Base-by-base conservation (phyloP, 2,888 invertebrate species). In the Allygus modestus region DNA sequence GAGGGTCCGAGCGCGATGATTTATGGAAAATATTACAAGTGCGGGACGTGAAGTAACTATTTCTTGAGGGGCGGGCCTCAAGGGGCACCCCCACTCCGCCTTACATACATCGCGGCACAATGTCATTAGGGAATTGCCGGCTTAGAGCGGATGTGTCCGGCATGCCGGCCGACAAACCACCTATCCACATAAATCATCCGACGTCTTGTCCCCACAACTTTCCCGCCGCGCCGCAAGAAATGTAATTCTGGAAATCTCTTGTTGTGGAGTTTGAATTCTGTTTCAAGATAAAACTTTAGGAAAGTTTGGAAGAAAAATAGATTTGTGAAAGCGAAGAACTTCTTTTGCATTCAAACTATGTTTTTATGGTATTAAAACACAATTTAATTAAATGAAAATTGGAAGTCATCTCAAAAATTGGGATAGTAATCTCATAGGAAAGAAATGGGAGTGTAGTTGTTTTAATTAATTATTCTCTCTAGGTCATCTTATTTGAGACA, bases 21-120 rank as follows among this genome's bases (percentile, higher is more conserved):
- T 91, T 91, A 91, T 91, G 91, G 90, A 91, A 91, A 91, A 91
- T 91, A 91, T 91, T 91, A 90, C 90, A 84, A 81, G 75, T 82
- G 82, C 81, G 82, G 71, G 86, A 86, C 84, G 84, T 84, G 84
- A 37, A 84, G 84, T 84, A 84, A 84, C 84, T 81, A 84, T 84
- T 73, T 84, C 82, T 82, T 84, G 69, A 69, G 71, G 77, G 77
- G 77, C 28, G 51, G 77, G 23, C 17, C 73, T 31, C 51, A 26
- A 17, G 51, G 77, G 77, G 51, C 28, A 28, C 28, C 73, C 73
- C 7, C 73, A 41, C 73, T 20, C 4, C 20, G 37, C 65, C n/a
- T n/a, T n/a, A n/a, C n/a, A n/a, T 12, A 11, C 31, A 5, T 58
- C 20, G 28, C n/a, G 15, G 28, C 20, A 77, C 84, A 84, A 82